Conservation (phyloP, 2,888 invertebrate genomes). For the Melanotus villosus region DNA sequence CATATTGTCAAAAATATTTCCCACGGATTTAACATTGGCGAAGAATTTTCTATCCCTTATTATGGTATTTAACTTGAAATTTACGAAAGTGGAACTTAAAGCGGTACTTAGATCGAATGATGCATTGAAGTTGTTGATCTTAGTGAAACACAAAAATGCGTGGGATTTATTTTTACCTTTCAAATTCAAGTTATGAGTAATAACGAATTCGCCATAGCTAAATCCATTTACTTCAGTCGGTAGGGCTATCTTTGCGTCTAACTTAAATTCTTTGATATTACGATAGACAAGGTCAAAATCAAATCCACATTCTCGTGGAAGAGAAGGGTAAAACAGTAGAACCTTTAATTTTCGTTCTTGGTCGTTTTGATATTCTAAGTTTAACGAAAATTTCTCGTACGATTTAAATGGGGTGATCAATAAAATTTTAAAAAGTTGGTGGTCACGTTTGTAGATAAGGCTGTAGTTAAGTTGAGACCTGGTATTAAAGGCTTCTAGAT, state of each 20-base stretch:
- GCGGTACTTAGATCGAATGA: slow-evolving; percentile 30
- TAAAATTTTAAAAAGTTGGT: slow-evolving; percentile 31
- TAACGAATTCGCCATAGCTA: slow-evolving; percentile 29
- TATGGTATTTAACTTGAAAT: slow-evolving; percentile 32
- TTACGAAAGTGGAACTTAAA: slow-evolving; percentile 16
- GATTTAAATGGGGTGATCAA: slow-evolving; percentile 34
- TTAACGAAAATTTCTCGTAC: slow-evolving; percentile 40
- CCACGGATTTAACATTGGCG: slow-evolving; percentile 16
- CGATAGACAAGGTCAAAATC: slow-evolving; percentile 27
- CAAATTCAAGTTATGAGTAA: slow-evolving; percentile 25
- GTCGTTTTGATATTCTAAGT: slow-evolving; percentile 37
- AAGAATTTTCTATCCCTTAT: slow-evolving; percentile 23
- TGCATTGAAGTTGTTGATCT: slow-evolving; percentile 31
- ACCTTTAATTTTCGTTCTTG: slow-evolving; percentile 19
- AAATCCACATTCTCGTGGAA: slow-evolving; percentile 36
- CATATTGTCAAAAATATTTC: slow-evolving; percentile 24
- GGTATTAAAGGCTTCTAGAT: slow-evolving; percentile 10
- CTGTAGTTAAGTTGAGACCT: neutral
- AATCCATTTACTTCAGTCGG: slow-evolving; percentile 38
- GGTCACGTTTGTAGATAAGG: neutral
- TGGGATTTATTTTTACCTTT: slow-evolving; percentile 21
- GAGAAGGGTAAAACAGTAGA: slow-evolving; percentile 41
- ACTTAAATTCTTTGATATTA: slow-evolving; percentile 2
- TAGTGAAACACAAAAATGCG: slow-evolving; percentile 15
- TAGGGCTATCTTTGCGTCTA: slow-evolving; percentile 24